Conservation (phyloP, 2,113 vertebrate species). For the Tursiops truncatus region DNA sequence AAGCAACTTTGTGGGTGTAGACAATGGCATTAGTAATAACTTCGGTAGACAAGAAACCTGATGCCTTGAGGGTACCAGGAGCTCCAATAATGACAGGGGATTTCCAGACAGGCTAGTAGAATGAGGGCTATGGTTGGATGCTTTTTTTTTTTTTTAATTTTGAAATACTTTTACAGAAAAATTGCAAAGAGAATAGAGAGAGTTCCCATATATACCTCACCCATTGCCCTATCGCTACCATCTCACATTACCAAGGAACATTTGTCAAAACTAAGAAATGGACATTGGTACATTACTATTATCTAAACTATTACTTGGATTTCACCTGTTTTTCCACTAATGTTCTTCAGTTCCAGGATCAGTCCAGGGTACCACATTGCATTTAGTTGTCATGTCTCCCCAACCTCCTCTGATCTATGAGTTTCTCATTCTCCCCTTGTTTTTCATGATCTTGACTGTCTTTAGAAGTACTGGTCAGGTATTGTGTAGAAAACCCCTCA, state of each 20-base stretch:
- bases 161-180: neutral
- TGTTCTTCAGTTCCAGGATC: neutral
- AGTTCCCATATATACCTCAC: neutral
- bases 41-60: neutral
- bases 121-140: neutral
- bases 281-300: neutral
- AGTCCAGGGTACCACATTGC: no score
- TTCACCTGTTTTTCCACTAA: neutral
- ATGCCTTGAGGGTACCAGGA: neutral
- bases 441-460: neutral
- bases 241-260: neutral
- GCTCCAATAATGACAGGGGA: neutral
- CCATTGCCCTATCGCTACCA: neutral
- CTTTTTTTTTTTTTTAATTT: neutral
- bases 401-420: neutral
- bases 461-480: neutral
- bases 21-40: neutral
- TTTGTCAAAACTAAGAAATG: neutral
- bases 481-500: neutral
- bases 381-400: neutral
- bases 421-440: neutral
- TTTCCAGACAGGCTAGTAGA: neutral
- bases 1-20: neutral
- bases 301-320: neutral
- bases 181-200: neutral